phyloP scores from a whole-genome alignment of 1,140 invertebrate genomes.

The Limonius californicus region DNA sequence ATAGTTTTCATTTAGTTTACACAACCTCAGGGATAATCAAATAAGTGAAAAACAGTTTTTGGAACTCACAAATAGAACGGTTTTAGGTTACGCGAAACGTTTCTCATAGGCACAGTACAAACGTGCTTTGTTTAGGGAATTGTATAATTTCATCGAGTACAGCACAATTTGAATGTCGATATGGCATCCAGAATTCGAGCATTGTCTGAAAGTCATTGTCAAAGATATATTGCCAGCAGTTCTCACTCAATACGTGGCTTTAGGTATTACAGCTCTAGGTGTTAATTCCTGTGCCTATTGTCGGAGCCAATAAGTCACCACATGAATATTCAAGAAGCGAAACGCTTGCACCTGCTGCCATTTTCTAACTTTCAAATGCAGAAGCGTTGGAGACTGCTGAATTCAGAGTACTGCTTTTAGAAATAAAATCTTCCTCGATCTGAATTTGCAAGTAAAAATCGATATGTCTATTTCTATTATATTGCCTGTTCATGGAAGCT shows the following conservation, averaged over 20 bases:
- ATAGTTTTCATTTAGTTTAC: no score
- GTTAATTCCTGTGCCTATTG: conserved; percentile 26
- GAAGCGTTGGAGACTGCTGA: not conserved
- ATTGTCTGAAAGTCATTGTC: conserved; percentile 22
- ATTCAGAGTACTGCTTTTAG: not conserved
- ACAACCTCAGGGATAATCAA: no score
- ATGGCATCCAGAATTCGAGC: not conserved
- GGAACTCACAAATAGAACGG: no score
- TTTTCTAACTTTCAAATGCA: conserved; percentile 9
- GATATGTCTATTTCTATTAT: no score
- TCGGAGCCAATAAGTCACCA: conserved; percentile 27
- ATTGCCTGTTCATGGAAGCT: no score
- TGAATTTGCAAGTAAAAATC: not conserved
- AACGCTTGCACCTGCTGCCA: conserved; percentile 21
- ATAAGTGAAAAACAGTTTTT: no score
- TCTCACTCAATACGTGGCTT: conserved; percentile 23
- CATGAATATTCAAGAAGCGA: conserved; percentile 29
- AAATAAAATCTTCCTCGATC: not conserved
- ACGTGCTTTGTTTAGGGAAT: no score
- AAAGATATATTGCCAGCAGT: conserved; percentile 21
- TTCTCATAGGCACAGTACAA: no score
- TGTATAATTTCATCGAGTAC: no score
- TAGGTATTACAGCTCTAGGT: conserved; percentile 22
- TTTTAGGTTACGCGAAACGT: no score
- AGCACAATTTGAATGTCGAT: no score